Base-by-base conservation (phyloP, 2,888 invertebrate species). In the Criorhina ranunculi region DNA sequence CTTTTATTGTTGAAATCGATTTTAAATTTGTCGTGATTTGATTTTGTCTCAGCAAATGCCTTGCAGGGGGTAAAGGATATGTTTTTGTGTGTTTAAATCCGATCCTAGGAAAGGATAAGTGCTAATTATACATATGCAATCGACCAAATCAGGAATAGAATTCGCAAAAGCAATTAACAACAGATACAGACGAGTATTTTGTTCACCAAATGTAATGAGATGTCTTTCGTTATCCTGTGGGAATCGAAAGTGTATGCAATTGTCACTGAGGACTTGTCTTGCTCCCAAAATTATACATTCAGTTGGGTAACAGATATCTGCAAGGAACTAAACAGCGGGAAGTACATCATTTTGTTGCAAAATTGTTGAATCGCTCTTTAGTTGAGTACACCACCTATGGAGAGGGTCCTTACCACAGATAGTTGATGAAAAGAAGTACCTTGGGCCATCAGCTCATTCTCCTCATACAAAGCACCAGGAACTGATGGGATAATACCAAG, bases 1-100 rank as follows among this genome's bases (percentile, higher is more conserved):
- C 60, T 73, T 55, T 42, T 24, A 51, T 55, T 62, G 44, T 73
- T 46, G 33, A 73, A 78, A 78, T 78, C 33, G 78, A 78, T 83
- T 78, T 83, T 35, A 46, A 78, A 82, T 83, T 69, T 60, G 51
- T 17, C 44, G 17, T 31, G 31, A 62, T 29, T 37, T 35, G 19
- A 3, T 57, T 44, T 24, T 1, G 24, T 3, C 2, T 3, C 24
- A 24, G 4, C 1, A 24, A 24, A 24, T 4, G 24, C 31, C n/a
- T 53, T 40, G 17, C 67, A 51, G 60, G 60, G 46, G 77, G 51
- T 53, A 31, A 66, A 67, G 67, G 72, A 67, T 42, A 37, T 29
- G 44, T 53, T 19, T 44, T 46, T 44, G 15, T 49, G 40, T 46
- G 35, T 62, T 62, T 44, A 69, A 69, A 29, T 79, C 57, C 72